A percentile compares a stretch with the other conserved stretches of the same genome.
Evolutionary conservation across 2,113 vertebrate genomes (phyloP).

Genomic region (Nycticebus coucang): DNA sequence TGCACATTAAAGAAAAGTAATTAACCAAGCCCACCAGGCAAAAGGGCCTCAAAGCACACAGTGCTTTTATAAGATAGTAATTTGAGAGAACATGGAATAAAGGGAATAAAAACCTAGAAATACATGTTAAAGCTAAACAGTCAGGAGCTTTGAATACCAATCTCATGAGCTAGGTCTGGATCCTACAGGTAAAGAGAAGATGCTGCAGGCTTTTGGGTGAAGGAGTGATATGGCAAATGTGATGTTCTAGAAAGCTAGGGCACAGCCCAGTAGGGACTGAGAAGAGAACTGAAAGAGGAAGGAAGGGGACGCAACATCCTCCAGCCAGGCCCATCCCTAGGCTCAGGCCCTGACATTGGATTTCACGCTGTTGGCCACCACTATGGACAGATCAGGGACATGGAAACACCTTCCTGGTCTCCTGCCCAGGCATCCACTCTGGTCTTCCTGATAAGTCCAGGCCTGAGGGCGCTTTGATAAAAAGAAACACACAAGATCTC

Average conservation of each 20-base stretch:
- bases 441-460: background rate
- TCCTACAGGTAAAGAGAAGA: background rate
- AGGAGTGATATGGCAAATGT: background rate
- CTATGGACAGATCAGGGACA: background rate
- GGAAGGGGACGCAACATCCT: background rate
- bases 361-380: rapidly evolving
- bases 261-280: background rate
- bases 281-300: background rate
- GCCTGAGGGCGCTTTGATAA: background rate
- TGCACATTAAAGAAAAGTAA: background rate
- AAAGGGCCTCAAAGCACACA: background rate
- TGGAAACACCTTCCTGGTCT: background rate
- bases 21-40: background rate
- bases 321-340: background rate
- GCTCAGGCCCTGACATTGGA: no score
- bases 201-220: background rate
- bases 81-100: background rate
- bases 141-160: background rate
- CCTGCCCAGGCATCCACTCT: background rate
- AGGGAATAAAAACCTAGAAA: background rate
- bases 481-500: background rate
- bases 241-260: background rate
- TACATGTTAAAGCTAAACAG: background rate
- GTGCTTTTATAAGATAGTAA: background rate
- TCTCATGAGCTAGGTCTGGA: background rate